A percentile compares a stretch with the other conserved stretches of the same genome.
These are phyloP conservation scores for Telmatochromis brachygnathus DNA, from an alignment of 2,113 vertebrate species.

Conservation along the genomic window DNA sequence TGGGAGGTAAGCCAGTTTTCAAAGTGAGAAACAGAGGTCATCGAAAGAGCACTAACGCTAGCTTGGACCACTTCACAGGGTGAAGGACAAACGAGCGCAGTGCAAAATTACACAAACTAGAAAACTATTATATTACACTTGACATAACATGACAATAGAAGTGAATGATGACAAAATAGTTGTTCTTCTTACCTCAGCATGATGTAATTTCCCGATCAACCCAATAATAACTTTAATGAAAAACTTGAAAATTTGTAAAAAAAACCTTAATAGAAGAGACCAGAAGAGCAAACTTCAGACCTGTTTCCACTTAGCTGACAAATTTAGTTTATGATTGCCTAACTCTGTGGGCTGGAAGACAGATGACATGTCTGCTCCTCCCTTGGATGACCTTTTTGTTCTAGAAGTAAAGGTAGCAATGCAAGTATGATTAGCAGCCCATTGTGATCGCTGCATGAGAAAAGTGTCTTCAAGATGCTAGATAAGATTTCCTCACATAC, in stretches of 20 bases:
- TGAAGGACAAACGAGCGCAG: not conserved
- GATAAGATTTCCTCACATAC: not conserved
- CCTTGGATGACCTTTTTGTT: not conserved
- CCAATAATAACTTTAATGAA: not conserved
- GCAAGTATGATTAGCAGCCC: not conserved
- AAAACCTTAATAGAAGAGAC: not conserved
- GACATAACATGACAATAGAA: not conserved
- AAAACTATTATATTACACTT: not conserved
- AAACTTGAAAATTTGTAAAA: not conserved
- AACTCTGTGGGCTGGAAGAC: not conserved
- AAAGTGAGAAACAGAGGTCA: not conserved
- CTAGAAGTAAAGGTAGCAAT: not conserved
- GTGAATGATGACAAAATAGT: not conserved
- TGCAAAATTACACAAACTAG: not conserved
- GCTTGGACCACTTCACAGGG: not conserved
- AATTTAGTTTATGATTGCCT: not conserved
- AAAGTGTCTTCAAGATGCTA: not conserved
- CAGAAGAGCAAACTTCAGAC: not conserved
- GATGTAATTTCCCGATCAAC: not conserved
- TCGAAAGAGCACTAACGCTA: rapidly evolving
- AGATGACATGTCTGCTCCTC: not conserved
- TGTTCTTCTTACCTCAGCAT: not conserved
- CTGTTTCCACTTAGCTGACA: not conserved
- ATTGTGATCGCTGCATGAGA: not conserved
- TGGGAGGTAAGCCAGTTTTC: rapidly evolving